Evolutionary conservation across 1,140 invertebrate genomes (phyloP), one percentile per base, ranked within the genome.

Genomic region (Melipona quadrifasciata): DNA sequence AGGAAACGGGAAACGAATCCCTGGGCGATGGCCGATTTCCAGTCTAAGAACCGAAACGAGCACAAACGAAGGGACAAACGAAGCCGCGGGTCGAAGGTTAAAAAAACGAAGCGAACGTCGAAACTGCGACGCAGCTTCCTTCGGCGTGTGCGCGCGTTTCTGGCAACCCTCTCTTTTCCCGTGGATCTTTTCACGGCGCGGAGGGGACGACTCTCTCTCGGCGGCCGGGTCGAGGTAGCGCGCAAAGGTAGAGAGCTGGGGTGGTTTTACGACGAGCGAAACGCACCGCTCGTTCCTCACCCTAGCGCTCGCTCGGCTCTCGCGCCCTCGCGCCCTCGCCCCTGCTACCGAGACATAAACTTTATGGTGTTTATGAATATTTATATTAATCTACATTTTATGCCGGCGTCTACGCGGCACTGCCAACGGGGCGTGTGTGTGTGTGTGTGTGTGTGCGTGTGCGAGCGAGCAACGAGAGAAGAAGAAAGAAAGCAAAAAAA

Each of bases 381-480:
- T 93, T 93, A 93, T 93, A 93, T 92, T 93, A 93, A 93, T 93
- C 91, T 93, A 93, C 91, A 93, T 92, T 93, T 93, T 92, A 93
- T 88, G 91, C 84, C 89, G 84, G 72, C 90, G 86, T 90, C 84
- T 85, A 86, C 84, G 78, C 82, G 71, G 34, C 73, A 70, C 64
- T 80, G 75, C 80, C 80, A 79, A 82, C 21, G 65, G 65, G 79
- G 68, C 61, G 77, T 68, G 64, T 27, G 55, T 57, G 86, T 8
- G 39, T 8, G 68, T 64, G 65, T 84, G 68, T 39, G 68, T 61
- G 65, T 84, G 68, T 31, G 58, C 55, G 65, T 84, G 68, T 39
- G 77, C 72, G 70, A n/a, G 55, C 71, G 86, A 70, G 64, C 68
- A 21, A 17, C 31, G 70, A 57, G 61, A 39, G 57, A 57, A 31